phyloP scores from a whole-genome alignment of 2,797 vertebrate species.

The Malurus splendens region DNA sequence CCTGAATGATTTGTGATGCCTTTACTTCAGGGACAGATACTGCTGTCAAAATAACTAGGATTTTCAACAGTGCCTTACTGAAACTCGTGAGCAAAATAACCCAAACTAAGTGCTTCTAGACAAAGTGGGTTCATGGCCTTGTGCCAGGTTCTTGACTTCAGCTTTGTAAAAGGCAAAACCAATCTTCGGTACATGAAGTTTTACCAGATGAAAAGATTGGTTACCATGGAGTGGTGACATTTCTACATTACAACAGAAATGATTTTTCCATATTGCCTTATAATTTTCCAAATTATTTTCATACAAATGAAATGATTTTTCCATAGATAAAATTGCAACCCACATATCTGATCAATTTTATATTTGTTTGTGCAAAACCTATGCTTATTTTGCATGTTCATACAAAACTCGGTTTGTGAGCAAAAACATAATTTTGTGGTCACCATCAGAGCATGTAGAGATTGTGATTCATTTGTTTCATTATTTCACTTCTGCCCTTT shows the following conservation, averaged over 20 bases:
- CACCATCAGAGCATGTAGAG: not conserved
- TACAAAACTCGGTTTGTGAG: not conserved
- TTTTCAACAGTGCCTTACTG: not conserved
- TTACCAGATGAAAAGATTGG: not conserved
- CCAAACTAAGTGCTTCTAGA: not conserved
- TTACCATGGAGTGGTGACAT: not conserved
- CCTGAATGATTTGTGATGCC: not conserved
- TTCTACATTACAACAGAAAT: not conserved
- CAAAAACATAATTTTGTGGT: not conserved
- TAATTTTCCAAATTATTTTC: too few species aligned
- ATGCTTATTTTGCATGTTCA: not conserved
- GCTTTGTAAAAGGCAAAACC: not conserved
- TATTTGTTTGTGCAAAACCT: not conserved
- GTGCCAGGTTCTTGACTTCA: not conserved
- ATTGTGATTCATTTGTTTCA: not conserved
- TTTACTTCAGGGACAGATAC: not conserved
- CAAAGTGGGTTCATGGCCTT: not conserved
- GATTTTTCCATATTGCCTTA: not conserved
- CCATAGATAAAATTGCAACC: not conserved
- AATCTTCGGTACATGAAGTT: not conserved
- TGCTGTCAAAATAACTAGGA: not conserved
- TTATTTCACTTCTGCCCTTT: not conserved
- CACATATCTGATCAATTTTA: not conserved
- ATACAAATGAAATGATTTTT: not conserved
- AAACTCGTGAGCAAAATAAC: not conserved